Base-by-base conservation (phyloP, 2,888 invertebrate genomes). In the Incurvaria masculella region DNA sequence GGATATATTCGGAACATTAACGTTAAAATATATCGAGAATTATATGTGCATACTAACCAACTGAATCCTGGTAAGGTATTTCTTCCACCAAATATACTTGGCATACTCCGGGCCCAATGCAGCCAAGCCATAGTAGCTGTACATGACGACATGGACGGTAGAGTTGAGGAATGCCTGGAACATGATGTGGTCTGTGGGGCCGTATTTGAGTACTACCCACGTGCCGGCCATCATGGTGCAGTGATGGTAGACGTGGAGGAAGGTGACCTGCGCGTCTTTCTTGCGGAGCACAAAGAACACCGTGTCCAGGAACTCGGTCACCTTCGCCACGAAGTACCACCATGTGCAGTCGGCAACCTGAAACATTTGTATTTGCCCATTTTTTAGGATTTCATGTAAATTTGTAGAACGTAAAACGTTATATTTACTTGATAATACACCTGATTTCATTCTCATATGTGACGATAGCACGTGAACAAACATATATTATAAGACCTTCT, bases 161-260 rank as follows among this genome's bases (percentile, higher is more conserved):
- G 88, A 86, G 64, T 92, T 91, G 3, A 90, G 65, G 54, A 87
- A 76, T 0, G 87, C 87, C 40, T 88, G 82, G 55, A 89, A 82
- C 4, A 86, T 79, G 0, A 87, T 83, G 47, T 88, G 89, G 19
- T 88, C 88, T 33, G 87, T 87, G 44, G 90, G 87, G 50, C 87
- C 78, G 63, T 85, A 91, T 65, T 88, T 88, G 21, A 88, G 67
- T 53, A 86, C 85, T 4, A 83, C 82, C 90, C 90, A 92, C 0
- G 86, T 85, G 57, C 87, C 84, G 27, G 89, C 61, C 54, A 88
- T 89, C 69, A 89, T 90, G 45, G 84, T 68, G 0, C 85, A 78
- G 62, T 95, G 94, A 65, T 94, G 94, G 61, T 94, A 94, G 1
- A 95, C 85, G 63, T 96, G 95, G 21, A 96, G 82, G 60, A 93